Conservation (phyloP, 2,888 invertebrate genomes). For the Ganaspis brasiliensis region DNA sequence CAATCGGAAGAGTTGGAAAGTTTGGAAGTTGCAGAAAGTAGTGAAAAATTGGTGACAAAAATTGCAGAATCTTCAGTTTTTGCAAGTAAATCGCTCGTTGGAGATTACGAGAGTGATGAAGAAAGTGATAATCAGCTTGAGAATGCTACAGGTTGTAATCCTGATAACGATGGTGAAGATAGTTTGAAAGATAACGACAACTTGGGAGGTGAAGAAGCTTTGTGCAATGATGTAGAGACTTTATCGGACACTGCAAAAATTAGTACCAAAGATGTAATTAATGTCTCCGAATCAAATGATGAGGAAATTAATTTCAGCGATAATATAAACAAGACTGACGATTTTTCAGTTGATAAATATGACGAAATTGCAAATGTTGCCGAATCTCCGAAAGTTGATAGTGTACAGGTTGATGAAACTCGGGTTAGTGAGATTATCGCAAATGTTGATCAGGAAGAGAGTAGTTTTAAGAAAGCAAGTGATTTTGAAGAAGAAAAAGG, state of each 20-base stretch:
- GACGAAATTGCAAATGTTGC: neutral
- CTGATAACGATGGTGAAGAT: neutral
- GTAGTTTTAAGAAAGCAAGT: no score
- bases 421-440: neutral
- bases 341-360: neutral
- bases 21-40: neutral
- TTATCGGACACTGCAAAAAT: slow-evolving; percentile 26
- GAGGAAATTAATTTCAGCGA: neutral
- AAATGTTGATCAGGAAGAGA: neutral
- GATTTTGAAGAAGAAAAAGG: neutral
- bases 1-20: neutral
- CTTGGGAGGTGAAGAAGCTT: neutral
- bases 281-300: slow-evolving; percentile 3
- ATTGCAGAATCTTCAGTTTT: slow-evolving; percentile 37
- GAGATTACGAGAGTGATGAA: slow-evolving; percentile 70
- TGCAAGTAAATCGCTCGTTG: slow-evolving; percentile 63
- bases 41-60: slow-evolving; percentile 29
- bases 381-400: neutral
- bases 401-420: neutral
- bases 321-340: neutral
- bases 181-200: neutral
- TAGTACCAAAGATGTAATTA: slow-evolving; percentile 22
- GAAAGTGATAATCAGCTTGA: slow-evolving; percentile 66
- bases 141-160: neutral
- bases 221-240: slow-evolving; percentile 22